A percentile compares a stretch with the other conserved stretches of the same genome.
Conservation (phyloP, 1,140 invertebrate species). For the Achroia grisella region DNA sequence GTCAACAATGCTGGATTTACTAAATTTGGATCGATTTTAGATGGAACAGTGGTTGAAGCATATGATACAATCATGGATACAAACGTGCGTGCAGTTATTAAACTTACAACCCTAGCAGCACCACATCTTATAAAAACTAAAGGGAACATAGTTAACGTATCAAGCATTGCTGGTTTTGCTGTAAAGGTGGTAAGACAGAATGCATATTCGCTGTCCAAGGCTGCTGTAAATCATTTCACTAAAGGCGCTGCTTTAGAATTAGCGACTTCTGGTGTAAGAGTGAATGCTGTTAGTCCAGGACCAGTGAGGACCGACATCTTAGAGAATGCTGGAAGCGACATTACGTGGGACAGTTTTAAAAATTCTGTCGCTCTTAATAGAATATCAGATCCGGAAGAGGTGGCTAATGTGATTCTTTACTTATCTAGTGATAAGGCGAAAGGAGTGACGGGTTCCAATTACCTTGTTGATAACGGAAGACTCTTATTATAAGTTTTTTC, state of each 20-base stretch:
- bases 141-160: constrained; percentile 88
- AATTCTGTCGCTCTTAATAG: constrained; percentile 6
- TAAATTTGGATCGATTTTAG: constrained; percentile 75
- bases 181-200: too few relatives aligned
- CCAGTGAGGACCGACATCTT: constrained; percentile 78
- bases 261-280: constrained; percentile 77
- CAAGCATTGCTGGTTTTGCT: constrained; percentile 80
- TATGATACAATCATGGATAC: constrained; percentile 77
- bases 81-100: constrained; percentile 80
- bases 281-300: constrained; percentile 82
- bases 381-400: constrained; percentile 12
- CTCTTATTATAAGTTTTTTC: not conserved
- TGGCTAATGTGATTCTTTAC: constrained; percentile 19
- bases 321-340: constrained; percentile 21
- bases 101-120: constrained; percentile 80
- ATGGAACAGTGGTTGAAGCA: constrained; percentile 78
- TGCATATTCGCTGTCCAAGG: constrained; percentile 82
- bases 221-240: constrained; percentile 84
- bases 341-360: not conserved
- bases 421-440: constrained; percentile 22
- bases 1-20: constrained; percentile 85
- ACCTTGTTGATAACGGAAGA: constrained; percentile 11
- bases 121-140: constrained; percentile 84
- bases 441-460: constrained; percentile 17
- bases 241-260: constrained; percentile 77